These are phyloP conservation scores for Agriopis leucophaearia DNA, from an alignment of 2,888 invertebrate genomes.

Conservation along the genomic window DNA sequence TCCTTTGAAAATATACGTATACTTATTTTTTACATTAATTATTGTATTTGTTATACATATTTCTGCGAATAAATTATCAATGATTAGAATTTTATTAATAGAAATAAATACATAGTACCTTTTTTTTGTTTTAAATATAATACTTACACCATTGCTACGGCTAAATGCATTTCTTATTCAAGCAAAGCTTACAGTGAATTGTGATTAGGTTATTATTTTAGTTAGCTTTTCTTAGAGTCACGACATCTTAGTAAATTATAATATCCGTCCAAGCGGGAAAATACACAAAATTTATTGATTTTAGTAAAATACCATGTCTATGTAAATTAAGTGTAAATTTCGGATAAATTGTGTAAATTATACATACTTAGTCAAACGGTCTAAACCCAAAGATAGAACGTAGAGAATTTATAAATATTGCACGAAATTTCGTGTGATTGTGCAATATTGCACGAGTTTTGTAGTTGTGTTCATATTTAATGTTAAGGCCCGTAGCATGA, in stretches of 20 bases:
- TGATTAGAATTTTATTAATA: neutral
- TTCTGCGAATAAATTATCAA: no score
- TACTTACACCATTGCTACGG: slow-evolving; percentile 18
- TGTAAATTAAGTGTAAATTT: slow-evolving; percentile 67
- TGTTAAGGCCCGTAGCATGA: slow-evolving; percentile 58
- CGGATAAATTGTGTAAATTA: slow-evolving; percentile 37
- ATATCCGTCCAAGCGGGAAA: slow-evolving; percentile 81
- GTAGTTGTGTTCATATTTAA: slow-evolving; percentile 55
- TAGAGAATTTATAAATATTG: slow-evolving; percentile 45
- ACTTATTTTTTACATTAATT: slow-evolving; percentile 2
- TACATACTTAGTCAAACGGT: slow-evolving; percentile 51
- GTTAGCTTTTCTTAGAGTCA: slow-evolving; percentile 51
- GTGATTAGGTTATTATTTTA: neutral
- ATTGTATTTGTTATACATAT: neutral
- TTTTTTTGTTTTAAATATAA: neutral
- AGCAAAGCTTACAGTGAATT: neutral
- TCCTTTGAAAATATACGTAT: slow-evolving; percentile 16
- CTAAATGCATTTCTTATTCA: slow-evolving; percentile 25
- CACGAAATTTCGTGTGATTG: slow-evolving; percentile 47
- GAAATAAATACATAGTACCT: slow-evolving; percentile 7
- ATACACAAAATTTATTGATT: slow-evolving; percentile 66
- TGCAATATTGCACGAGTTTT: slow-evolving; percentile 42
- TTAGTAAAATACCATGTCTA: slow-evolving; percentile 56
- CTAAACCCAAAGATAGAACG: slow-evolving; percentile 60
- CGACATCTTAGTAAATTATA: slow-evolving; percentile 63